phyloP scores from a whole-genome alignment of 1,140 invertebrate species.

The Brachionus calyciflorus region DNA sequence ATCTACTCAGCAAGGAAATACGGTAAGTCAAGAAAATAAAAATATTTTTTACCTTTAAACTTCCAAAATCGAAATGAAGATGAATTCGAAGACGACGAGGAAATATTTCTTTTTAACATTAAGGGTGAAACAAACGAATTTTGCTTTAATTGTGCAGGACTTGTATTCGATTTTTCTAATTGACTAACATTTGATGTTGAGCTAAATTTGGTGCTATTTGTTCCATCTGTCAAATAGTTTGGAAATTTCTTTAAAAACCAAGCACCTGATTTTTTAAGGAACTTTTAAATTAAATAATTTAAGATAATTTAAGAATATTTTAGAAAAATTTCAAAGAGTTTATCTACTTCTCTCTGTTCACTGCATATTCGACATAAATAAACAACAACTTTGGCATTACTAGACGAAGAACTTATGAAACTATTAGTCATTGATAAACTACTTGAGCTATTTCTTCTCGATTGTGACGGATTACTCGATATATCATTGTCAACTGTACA shows the following conservation, averaged over 20 bases:
- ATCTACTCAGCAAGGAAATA: too few relatives aligned
- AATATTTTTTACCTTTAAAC: conserved; percentile 23
- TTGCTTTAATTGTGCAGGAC: background rate
- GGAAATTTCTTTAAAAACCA: conserved; percentile 32
- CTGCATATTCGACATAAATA: conserved; percentile 46
- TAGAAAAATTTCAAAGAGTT: background rate
- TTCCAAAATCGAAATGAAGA: conserved; percentile 25
- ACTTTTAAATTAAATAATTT: conserved; percentile 16
- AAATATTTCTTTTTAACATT: conserved; percentile 2
- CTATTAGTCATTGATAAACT: background rate
- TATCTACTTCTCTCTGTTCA: conserved; percentile 34
- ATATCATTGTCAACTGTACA: conserved; percentile 13
- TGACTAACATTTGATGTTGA: conserved; percentile 37
- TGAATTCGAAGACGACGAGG: conserved; percentile 9
- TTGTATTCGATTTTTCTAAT: background rate
- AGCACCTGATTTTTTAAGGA: conserved; percentile 44
- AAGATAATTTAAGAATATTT: background rate
- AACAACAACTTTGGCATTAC: background rate
- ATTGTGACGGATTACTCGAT: conserved; percentile 13
- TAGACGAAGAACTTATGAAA: background rate
- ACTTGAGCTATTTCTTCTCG: conserved; percentile 23
- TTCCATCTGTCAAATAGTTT: conserved; percentile 15
- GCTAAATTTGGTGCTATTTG: background rate
- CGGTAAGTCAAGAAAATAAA: too few relatives aligned
- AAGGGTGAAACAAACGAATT: conserved; percentile 8